Conservation (phyloP, 2,797 vertebrate species). For the Notoglanidium macrostoma region DNA sequence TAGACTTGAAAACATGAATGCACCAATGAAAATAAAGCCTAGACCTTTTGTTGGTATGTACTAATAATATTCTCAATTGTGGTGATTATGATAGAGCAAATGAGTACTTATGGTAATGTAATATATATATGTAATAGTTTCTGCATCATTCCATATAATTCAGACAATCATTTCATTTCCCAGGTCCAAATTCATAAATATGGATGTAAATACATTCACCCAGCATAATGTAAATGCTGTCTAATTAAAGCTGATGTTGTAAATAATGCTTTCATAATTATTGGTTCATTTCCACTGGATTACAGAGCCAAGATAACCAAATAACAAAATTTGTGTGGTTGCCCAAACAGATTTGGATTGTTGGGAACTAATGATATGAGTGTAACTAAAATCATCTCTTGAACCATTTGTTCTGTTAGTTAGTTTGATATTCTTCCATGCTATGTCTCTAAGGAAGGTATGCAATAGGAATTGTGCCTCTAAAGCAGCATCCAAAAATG, state of each 20-base stretch:
- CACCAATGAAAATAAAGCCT: not conserved
- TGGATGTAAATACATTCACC: not conserved
- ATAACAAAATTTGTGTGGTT: not conserved
- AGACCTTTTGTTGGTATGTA: not conserved
- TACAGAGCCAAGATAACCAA: not conserved
- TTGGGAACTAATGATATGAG: not conserved
- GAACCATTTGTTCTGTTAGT: slow-evolving; percentile 25
- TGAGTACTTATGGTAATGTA: not conserved
- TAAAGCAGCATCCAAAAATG: slow-evolving; percentile 35
- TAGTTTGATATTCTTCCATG: slow-evolving; percentile 21
- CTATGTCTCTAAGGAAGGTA: slow-evolving; percentile 28
- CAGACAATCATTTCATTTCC: not conserved
- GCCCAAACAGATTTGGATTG: slow-evolving; percentile 1
- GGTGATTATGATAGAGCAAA: not conserved
- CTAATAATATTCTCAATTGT: not conserved
- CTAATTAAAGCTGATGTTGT: not conserved
- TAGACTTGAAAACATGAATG: not conserved
- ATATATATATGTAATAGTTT: not conserved
- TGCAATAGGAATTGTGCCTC: not conserved
- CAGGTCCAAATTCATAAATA: not conserved
- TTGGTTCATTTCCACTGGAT: not conserved
- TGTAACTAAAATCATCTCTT: slow-evolving; percentile 25
- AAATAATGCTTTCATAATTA: not conserved
- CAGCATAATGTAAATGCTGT: not conserved
- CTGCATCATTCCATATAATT: not conserved